phyloP scores from a whole-genome alignment of 2,797 vertebrate species.

The Ctenochaetus hawaiiensis region DNA sequence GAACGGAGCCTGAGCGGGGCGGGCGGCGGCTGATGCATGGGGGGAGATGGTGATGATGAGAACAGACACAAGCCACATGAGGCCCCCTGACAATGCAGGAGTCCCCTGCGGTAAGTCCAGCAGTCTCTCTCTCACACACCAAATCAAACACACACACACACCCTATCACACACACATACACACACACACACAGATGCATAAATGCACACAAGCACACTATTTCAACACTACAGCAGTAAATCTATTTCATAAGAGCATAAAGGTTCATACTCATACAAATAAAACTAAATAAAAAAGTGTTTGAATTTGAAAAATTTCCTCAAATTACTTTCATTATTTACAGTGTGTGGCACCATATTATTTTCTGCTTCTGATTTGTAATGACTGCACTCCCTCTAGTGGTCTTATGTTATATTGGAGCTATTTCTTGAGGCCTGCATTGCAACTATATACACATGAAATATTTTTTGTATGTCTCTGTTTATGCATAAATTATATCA shows the following conservation, averaged over 20 bases:
- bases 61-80: slow-evolving; percentile 88
- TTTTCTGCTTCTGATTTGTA: slow-evolving; percentile 52
- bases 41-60: slow-evolving; percentile 83
- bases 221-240: slow-evolving; percentile 10
- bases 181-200: slow-evolving; percentile 18
- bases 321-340: background rate
- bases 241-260: background rate
- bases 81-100: slow-evolving; percentile 83
- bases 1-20: slow-evolving; percentile 61
- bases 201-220: slow-evolving; percentile 51
- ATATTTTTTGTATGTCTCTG: background rate
- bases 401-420: slow-evolving; percentile 51
- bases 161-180: slow-evolving; percentile 37
- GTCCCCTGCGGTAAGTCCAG: slow-evolving; percentile 79
- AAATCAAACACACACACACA: slow-evolving; percentile 36
- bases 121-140: slow-evolving; percentile 54
- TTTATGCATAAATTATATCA: background rate
- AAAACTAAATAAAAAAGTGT: background rate
- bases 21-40: slow-evolving; percentile 66
- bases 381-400: slow-evolving; percentile 81
- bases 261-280: background rate
- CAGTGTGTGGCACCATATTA: no score
- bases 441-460: background rate
- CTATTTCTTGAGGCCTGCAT: background rate
- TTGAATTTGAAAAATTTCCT: background rate